A percentile compares a stretch with the other conserved stretches of the same genome.
Conservation (phyloP, 2,888 invertebrate species). For the Anagyrus pseudococci region DNA sequence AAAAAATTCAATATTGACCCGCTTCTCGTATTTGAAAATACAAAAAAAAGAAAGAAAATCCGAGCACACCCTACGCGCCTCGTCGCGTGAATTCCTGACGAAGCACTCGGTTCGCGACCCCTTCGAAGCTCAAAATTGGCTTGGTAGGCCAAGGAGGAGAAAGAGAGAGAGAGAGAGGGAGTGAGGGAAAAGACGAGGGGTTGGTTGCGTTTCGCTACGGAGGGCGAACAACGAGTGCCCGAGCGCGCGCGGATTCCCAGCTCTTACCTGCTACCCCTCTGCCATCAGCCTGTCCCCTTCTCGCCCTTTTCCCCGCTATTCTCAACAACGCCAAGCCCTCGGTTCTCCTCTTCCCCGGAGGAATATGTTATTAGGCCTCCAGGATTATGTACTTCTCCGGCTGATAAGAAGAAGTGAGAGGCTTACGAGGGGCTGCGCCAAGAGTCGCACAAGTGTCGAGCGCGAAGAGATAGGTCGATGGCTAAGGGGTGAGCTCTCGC, state of each 20-base stretch:
- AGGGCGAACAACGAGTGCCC: slow-evolving; percentile 22
- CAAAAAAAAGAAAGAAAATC: no score
- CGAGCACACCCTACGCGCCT: not conserved
- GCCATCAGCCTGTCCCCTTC: not conserved
- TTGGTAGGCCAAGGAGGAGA: slow-evolving; percentile 36
- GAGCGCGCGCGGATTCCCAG: slow-evolving; percentile 24
- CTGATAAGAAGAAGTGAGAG: slow-evolving; percentile 38
- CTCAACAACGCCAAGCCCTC: no score
- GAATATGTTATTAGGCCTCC: slow-evolving; percentile 55
- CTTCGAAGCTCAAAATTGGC: slow-evolving; percentile 37
- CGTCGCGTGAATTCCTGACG: not conserved
- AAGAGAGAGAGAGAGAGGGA: slow-evolving; percentile 13
- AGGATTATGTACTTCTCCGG: slow-evolving; percentile 52
- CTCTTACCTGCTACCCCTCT: slow-evolving; percentile 32
- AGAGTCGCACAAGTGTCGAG: slow-evolving; percentile 17
- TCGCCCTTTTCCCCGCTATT: slow-evolving; percentile 2
- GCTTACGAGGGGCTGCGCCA: slow-evolving; percentile 33
- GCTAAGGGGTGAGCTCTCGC: no score
- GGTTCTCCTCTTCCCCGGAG: slow-evolving; percentile 44
- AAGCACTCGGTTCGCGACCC: slow-evolving; percentile 28
- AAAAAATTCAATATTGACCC: not conserved
- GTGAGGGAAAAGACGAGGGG: slow-evolving; percentile 4
- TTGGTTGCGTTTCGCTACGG: slow-evolving; percentile 4
- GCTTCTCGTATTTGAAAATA: not conserved
- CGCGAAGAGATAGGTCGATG: not conserved